phyloP scores from a whole-genome alignment of 2,888 invertebrate genomes.

The Cosmorhoe ocellata region DNA sequence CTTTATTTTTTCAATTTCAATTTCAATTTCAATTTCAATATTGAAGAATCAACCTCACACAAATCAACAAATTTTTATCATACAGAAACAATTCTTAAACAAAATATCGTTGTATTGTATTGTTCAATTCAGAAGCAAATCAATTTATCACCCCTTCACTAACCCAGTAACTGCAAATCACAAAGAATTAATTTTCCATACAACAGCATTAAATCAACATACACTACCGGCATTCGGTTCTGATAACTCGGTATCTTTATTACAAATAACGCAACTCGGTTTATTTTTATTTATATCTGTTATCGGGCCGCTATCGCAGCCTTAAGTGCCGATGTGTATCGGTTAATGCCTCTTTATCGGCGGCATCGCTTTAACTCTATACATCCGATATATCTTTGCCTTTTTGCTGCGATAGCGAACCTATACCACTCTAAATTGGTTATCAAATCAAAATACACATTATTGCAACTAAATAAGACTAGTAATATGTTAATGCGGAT shows the following conservation, averaged over 20 bases:
- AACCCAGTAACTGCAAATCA: no score
- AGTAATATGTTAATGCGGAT: no score
- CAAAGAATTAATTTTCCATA: conserved; percentile 31
- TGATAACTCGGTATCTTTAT: conserved; percentile 59
- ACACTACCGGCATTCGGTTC: conserved; percentile 51
- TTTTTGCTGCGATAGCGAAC: conserved; percentile 42
- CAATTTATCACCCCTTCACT: no score
- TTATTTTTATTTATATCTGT: conserved; percentile 74
- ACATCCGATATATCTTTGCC: conserved; percentile 55
- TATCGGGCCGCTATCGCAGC: conserved; percentile 44
- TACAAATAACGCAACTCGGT: conserved; percentile 58
- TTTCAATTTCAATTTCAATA: no score
- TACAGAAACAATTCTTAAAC: no score
- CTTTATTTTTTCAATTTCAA: no score
- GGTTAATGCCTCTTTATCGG: conserved; percentile 64
- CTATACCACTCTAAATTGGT: background rate
- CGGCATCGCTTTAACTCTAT: conserved; percentile 61
- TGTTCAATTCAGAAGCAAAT: no score
- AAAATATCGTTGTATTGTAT: no score
- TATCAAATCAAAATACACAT: background rate
- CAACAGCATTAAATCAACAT: conserved; percentile 50
- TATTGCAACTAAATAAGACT: background rate
- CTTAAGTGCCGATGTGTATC: conserved; percentile 76
- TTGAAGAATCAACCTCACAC: no score
- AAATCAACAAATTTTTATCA: no score